Base-by-base conservation (phyloP, 1,140 invertebrate genomes). In the Mya arenaria region DNA sequence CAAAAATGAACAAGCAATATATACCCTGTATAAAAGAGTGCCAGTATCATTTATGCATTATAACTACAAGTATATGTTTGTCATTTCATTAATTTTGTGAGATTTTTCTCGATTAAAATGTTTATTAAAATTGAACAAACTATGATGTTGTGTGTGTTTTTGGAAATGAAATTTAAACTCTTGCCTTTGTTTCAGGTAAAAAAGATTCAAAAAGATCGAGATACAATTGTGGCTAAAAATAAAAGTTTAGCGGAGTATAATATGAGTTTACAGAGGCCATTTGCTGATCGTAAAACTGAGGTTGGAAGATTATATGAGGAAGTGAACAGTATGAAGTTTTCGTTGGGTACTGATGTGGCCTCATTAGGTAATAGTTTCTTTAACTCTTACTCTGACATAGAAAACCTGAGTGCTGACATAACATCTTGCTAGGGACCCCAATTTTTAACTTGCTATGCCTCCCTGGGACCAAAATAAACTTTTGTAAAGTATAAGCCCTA, bases 211-310 rank as follows among this genome's bases (percentile, higher is more conserved):
- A 94, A 94, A 15, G 96, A 98, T 87, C 97, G 97, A 86, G 96
- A 97, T 91, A 95, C 96, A 91, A 92, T 98, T 60, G 95, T 98
- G 88, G 96, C 96, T 1, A 96, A 95, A 84, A 98, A 98, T 90
- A 96, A 96, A 90, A 96, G 95, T 36, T 92, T 97, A 66, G 97
- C 97, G 1, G 97, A 98, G 91, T 96, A 95, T 85, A 99, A 98
- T 92, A 94, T 99, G 28, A 94, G 95, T 19, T 95, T 95, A 89
- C 96, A 98, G 92, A 96, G 97, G 41, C 94, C 95, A 88, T 92
- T 98, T n/a, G 86, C 88, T 8, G 58, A 87, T 23, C 94, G 95
- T 55, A 95, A 96, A 85, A 93, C 95, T 0, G 95, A 96, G 39
- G 89, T 98, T 4, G 94, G 94, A 82, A 94, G 96, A 65, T 92